Conservation (phyloP, 2,797 vertebrate genomes). For the Netta rufina region DNA sequence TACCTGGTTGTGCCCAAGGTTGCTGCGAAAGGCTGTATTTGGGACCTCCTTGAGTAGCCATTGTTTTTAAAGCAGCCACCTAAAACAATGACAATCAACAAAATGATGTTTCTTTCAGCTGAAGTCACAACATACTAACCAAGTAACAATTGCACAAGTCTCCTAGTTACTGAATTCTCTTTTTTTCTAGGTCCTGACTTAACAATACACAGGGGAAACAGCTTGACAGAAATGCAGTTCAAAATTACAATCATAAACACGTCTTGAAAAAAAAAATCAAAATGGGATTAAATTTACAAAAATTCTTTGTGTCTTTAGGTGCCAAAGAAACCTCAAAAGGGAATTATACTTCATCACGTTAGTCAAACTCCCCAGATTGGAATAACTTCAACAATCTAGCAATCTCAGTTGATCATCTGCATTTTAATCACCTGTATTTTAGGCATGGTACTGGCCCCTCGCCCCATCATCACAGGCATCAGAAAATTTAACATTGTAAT, state of each 20-base stretch:
- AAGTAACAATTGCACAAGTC: background rate
- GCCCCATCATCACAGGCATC: background rate
- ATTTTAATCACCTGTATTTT: background rate
- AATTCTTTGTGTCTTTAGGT: background rate
- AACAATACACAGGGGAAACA: background rate
- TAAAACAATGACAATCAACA: slow-evolving; percentile 71
- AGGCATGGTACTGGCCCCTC: background rate
- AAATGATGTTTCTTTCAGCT: background rate
- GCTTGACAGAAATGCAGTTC: background rate
- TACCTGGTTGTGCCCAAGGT: slow-evolving; percentile 98
- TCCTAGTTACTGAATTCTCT: background rate
- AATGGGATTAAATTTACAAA: slow-evolving; percentile 32
- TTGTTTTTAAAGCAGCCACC: slow-evolving; percentile 92
- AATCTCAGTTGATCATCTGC: background rate
- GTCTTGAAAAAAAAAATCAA: slow-evolving; percentile 31
- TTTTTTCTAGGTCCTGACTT: background rate
- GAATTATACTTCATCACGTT: background rate
- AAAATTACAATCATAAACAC: background rate
- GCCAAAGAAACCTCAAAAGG: background rate
- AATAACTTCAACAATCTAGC: background rate
- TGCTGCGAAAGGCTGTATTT: slow-evolving; percentile 93
- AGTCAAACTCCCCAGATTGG: background rate
- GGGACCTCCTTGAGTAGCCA: slow-evolving; percentile 94
- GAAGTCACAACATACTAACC: background rate
- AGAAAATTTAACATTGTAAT: background rate